Conservation (phyloP, 2,888 invertebrate genomes). For the Lithophane semibrunnea region DNA sequence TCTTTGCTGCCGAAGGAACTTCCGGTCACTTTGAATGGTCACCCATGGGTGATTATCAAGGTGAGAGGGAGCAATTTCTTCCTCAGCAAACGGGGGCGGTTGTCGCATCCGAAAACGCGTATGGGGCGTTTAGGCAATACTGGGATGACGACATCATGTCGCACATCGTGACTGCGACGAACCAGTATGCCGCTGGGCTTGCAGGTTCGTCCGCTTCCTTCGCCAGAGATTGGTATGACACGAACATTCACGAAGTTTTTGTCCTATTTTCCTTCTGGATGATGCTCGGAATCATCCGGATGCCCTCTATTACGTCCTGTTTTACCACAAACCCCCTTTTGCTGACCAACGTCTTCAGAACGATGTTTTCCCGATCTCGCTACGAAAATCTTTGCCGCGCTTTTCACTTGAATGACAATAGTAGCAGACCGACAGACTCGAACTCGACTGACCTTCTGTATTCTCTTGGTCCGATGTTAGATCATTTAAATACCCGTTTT, state of each 20-base stretch:
- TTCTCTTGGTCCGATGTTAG: conserved; percentile 6
- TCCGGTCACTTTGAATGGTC: not conserved
- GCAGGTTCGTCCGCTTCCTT: not conserved
- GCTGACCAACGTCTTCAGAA: not conserved
- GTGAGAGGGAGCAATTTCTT: not conserved
- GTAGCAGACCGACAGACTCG: not conserved
- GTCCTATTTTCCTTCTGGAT: conserved; percentile 19
- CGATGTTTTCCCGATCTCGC: not conserved
- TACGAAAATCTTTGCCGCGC: conserved; percentile 10
- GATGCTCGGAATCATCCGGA: conserved; percentile 21
- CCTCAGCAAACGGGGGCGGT: not conserved
- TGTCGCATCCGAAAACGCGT: not conserved
- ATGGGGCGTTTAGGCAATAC: conserved; percentile 7
- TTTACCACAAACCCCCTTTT: not conserved
- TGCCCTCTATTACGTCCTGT: conserved; percentile 1
- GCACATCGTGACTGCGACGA: not conserved
- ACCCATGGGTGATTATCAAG: not conserved
- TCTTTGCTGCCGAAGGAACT: not conserved
- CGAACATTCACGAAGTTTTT: conserved; percentile 3
- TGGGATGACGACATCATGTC: not conserved
- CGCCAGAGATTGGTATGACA: conserved; percentile 6
- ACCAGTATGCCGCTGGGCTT: not conserved
- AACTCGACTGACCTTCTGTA: not conserved
- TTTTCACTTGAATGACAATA: conserved; percentile 9
- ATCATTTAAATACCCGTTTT: conserved; percentile 1